These are phyloP conservation scores for Fistularia commersonii DNA, from an alignment of 2,797 vertebrate species.

Conservation along the genomic window DNA sequence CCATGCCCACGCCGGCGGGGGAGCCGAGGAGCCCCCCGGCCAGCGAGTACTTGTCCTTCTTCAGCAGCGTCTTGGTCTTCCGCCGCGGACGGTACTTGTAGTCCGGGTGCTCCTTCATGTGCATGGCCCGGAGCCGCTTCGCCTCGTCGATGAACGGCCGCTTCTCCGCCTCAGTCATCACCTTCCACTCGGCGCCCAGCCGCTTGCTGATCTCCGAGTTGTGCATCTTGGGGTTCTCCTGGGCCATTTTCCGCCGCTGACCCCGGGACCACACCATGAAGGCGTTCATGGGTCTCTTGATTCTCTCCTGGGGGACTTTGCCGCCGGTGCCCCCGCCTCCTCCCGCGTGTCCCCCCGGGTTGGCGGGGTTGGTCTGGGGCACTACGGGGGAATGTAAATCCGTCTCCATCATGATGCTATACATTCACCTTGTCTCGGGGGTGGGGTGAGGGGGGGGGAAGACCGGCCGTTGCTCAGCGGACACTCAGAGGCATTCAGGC, in stretches of 20 bases:
- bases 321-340: conserved; percentile 52
- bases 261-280: conserved; percentile 91
- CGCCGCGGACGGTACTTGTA: conserved; percentile 96
- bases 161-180: conserved; percentile 96
- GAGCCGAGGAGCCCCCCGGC: conserved; percentile 87
- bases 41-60: conserved; percentile 97
- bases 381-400: conserved; percentile 89
- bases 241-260: conserved; percentile 86
- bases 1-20: conserved; percentile 73
- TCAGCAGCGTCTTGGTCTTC: conserved; percentile 96
- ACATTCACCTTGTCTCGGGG: conserved; percentile 83
- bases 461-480: conserved; percentile 44
- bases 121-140: conserved; percentile 92
- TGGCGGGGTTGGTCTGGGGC: conserved; percentile 83
- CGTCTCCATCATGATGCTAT: conserved; percentile 98
- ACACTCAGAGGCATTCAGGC: conserved; percentile 58
- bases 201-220: conserved; percentile 89
- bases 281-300: conserved; percentile 93
- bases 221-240: conserved; percentile 90
- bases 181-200: conserved; percentile 86
- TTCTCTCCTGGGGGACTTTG: conserved; percentile 87
- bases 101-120: conserved; percentile 99
- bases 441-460: conserved; percentile 21
- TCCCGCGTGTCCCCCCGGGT: conserved; percentile 85
- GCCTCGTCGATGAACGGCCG: conserved; percentile 97